Conservation (phyloP, 2,797 vertebrate species). For the Acanthurus leucopareius region DNA sequence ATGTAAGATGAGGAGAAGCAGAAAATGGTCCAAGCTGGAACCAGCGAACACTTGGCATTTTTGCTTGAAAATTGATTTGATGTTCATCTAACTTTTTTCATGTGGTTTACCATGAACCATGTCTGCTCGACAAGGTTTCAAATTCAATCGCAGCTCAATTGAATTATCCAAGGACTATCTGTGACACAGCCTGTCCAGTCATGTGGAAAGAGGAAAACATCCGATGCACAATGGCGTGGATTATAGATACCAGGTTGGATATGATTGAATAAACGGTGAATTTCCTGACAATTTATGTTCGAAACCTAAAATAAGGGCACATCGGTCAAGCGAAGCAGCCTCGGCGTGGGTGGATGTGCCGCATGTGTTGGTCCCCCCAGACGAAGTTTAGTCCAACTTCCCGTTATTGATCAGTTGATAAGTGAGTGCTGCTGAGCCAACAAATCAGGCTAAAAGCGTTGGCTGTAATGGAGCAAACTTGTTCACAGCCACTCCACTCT, state of each 20-base stretch:
- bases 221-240: constrained; percentile 22
- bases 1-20: background rate
- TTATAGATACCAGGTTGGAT: constrained; percentile 39
- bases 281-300: constrained; percentile 21
- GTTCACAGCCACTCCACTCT: constrained; percentile 62
- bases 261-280: constrained; percentile 37
- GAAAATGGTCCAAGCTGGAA: background rate
- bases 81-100: background rate
- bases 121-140: constrained; percentile 25
- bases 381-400: constrained; percentile 70
- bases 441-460: constrained; percentile 71
- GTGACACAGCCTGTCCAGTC: constrained; percentile 18
- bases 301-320: constrained; percentile 10
- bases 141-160: constrained; percentile 24
- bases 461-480: constrained; percentile 80
- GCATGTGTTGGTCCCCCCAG: constrained; percentile 19
- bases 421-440: constrained; percentile 80
- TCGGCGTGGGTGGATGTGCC: constrained; percentile 19
- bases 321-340: background rate
- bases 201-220: constrained; percentile 44
- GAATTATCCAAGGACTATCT: constrained; percentile 31
- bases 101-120: constrained; percentile 3
- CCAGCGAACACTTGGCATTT: background rate
- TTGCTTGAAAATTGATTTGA: background rate
- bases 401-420: constrained; percentile 76